A percentile compares a stretch with the other conserved stretches of the same genome.
phyloP scores from a whole-genome alignment of 2,888 invertebrate species.

The Drosophila pseudotalamancana region DNA sequence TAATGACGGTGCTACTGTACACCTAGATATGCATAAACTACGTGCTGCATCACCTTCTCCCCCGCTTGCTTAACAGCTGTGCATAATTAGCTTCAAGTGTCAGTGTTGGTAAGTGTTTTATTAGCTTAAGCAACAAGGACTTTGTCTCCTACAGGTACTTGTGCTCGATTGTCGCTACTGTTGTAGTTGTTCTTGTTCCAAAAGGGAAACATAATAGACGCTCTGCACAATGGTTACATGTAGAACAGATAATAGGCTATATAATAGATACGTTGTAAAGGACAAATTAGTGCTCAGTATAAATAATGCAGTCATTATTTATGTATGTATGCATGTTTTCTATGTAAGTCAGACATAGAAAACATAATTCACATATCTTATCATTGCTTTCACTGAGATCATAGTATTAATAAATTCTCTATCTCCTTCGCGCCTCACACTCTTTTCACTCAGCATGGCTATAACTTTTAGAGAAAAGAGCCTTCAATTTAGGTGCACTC shows the following conservation, averaged over 20 bases:
- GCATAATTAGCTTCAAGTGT: constrained; percentile 64
- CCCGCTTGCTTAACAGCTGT: constrained; percentile 18
- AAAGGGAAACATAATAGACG: constrained; percentile 22
- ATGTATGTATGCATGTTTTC: too few species aligned
- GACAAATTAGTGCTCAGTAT: too few species aligned
- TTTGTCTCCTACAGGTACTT: constrained; percentile 58
- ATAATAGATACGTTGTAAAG: neutral
- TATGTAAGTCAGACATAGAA: too few species aligned
- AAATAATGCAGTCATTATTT: too few species aligned
- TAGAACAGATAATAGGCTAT: neutral
- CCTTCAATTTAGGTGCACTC: constrained; percentile 10
- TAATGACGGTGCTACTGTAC: constrained; percentile 72
- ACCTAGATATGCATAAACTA: constrained; percentile 52
- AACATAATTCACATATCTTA: too few species aligned
- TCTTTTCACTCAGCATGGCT: neutral
- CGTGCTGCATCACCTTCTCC: neutral
- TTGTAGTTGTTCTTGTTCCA: constrained; percentile 13
- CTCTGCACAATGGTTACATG: constrained; percentile 9
- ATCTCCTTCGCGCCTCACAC: neutral
- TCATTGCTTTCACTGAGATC: neutral
- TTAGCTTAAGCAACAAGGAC: constrained; percentile 65
- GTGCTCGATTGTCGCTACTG: constrained; percentile 46
- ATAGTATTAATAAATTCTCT: neutral
- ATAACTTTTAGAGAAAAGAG: neutral
- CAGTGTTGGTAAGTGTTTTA: constrained; percentile 76